Evolutionary conservation across 1,140 invertebrate genomes (phyloP).

Genomic region (Campoletis sonorensis): DNA sequence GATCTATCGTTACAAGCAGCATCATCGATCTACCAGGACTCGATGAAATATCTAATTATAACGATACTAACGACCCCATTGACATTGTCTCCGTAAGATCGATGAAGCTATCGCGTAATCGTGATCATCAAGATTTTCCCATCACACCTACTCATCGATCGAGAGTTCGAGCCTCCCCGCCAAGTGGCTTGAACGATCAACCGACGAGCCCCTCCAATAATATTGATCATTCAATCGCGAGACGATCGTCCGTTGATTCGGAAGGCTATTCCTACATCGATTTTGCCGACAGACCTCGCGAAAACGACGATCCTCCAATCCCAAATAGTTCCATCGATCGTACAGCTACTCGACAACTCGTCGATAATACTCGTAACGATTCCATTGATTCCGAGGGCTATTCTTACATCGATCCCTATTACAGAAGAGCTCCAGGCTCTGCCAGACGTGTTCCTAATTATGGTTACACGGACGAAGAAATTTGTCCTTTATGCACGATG

Average conservation of each 20-base stretch:
- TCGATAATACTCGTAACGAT: conserved; percentile 11
- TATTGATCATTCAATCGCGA: not conserved
- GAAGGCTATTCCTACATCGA: conserved; percentile 71
- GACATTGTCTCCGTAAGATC: not conserved
- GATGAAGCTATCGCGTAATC: conserved; percentile 34
- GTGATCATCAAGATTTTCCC: conserved; percentile 54
- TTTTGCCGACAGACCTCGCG: conserved; percentile 56
- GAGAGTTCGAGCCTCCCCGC: conserved; percentile 6
- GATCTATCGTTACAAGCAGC: not conserved
- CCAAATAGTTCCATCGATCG: conserved; percentile 7
- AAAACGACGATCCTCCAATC: not conserved
- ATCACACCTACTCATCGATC: conserved; percentile 63
- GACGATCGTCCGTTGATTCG: conserved; percentile 67
- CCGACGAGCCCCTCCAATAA: conserved; percentile 3
- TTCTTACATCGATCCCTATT: conserved; percentile 60
- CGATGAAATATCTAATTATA: not conserved
- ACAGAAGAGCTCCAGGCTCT: conserved; percentile 53
- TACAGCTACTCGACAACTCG: not conserved
- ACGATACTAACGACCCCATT: not conserved
- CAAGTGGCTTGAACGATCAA: not conserved
- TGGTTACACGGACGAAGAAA: conserved; percentile 63
- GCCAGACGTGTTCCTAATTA: conserved; percentile 58
- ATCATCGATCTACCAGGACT: not conserved
- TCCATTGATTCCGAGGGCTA: conserved; percentile 64
- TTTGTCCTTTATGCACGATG: conserved; percentile 72